A percentile compares a stretch with the other conserved stretches of the same genome.
Evolutionary conservation across 2,888 invertebrate genomes (phyloP).

Genomic region (Orgyia antiqua): DNA sequence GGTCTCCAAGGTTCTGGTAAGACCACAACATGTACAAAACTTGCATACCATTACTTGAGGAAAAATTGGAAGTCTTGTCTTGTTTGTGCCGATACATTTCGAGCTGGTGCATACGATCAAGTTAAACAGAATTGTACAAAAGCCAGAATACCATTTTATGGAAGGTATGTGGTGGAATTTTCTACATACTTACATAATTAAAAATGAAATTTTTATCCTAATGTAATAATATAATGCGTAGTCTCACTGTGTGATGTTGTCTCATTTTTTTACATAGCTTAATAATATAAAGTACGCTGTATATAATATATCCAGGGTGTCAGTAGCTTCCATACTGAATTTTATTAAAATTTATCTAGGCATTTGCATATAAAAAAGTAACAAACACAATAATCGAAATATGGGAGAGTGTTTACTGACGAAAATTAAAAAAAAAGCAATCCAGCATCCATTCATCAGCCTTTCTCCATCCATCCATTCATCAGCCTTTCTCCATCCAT

Average conservation of each 20-base stretch:
- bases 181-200: neutral
- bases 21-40: conserved; percentile 99
- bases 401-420: too few species aligned
- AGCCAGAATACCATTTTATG: conserved; percentile 99
- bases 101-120: conserved; percentile 99
- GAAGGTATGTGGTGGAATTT: conserved; percentile 81
- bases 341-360: too few species aligned
- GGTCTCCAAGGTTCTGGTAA: conserved; percentile 99
- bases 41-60: conserved; percentile 98
- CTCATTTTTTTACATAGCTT: too few species aligned
- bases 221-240: neutral
- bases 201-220: neutral
- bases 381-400: too few species aligned
- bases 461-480: too few species aligned
- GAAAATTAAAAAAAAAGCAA: too few species aligned
- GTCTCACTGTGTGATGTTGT: neutral
- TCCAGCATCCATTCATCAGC: too few species aligned
- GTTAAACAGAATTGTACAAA: conserved; percentile 99
- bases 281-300: too few species aligned
- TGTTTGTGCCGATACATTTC: conserved; percentile 99
- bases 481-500: too few species aligned
- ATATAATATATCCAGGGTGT: too few species aligned
- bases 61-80: conserved; percentile 99
- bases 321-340: too few species aligned
- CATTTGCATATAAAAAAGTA: too few species aligned